Percentiles rank a stretch among this genome's conserved stretches.
phyloP scores from a whole-genome alignment of 2,888 invertebrate species.

The Tachina lurida region DNA sequence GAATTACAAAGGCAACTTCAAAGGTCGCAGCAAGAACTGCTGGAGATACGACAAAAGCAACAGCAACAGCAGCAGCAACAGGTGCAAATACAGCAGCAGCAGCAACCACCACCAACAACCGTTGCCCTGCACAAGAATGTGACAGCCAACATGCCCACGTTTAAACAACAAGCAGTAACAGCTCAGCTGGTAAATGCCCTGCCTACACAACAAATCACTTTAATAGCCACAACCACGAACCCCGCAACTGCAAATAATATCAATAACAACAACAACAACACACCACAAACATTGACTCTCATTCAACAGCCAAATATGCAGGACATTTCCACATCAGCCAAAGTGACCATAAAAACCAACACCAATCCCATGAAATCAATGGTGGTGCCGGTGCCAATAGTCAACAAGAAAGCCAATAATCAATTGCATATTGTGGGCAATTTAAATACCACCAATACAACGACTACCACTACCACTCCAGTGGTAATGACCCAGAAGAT shows the following conservation, averaged over 20 bases:
- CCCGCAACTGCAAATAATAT: slow-evolving; percentile 8
- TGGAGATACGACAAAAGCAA: slow-evolving; percentile 86
- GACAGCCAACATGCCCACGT: slow-evolving; percentile 30
- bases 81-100: slow-evolving; percentile 76
- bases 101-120: slow-evolving; percentile 75
- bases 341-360: slow-evolving; percentile 76
- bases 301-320: slow-evolving; percentile 76
- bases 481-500: slow-evolving; percentile 83
- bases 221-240: slow-evolving; percentile 78
- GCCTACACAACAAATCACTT: slow-evolving; percentile 80
- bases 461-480: slow-evolving; percentile 65
- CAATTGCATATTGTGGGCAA: slow-evolving; percentile 73
- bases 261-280: slow-evolving; percentile 49
- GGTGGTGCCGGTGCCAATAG: slow-evolving; percentile 53
- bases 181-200: slow-evolving; percentile 77
- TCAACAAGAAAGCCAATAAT: slow-evolving; percentile 48
- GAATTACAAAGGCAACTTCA: slow-evolving; percentile 92
- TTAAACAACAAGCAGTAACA: slow-evolving; percentile 74
- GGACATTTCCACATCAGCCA: slow-evolving; percentile 73
- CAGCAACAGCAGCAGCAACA: slow-evolving; percentile 80
- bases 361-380: slow-evolving; percentile 49
- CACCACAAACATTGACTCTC: slow-evolving; percentile 77
- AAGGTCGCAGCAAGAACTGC: slow-evolving; percentile 90
- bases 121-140: slow-evolving; percentile 23
- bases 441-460: slow-evolving; percentile 57